Evolutionary conservation across 2,797 vertebrate species (phyloP).

Genomic region (Craterocephalus amniculus): DNA sequence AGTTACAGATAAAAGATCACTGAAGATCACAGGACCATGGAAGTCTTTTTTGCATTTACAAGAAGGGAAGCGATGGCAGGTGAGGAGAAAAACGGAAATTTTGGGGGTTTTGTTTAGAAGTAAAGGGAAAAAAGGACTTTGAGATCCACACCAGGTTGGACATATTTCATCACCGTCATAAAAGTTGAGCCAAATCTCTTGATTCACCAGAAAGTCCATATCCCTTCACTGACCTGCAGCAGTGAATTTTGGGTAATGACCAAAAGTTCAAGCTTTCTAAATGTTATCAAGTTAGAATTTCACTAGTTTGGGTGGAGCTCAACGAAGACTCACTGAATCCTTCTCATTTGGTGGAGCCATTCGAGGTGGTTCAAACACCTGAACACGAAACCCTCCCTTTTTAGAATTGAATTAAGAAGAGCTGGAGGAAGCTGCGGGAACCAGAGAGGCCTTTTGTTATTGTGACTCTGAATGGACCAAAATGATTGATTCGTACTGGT

Average conservation of each 20-base stretch:
- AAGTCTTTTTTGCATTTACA: no score
- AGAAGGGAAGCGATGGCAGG: background rate
- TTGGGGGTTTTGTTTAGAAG: no score
- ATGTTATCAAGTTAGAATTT: background rate
- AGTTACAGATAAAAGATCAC: background rate
- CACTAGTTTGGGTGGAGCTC: background rate
- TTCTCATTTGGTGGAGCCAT: background rate
- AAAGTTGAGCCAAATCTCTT: background rate
- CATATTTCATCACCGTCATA: no score
- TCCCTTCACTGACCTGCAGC: background rate
- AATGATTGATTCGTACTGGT: background rate
- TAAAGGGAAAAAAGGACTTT: no score
- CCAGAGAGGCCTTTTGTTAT: background rate
- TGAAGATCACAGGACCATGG: background rate
- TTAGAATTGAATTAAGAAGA: background rate
- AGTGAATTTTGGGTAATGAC: background rate
- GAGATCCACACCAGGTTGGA: no score
- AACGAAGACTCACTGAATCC: background rate
- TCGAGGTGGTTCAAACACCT: background rate
- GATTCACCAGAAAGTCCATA: background rate
- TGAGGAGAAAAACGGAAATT: no score
- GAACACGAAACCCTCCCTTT: background rate
- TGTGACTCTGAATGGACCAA: background rate
- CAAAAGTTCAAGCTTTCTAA: background rate
- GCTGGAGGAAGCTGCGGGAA: background rate